Base-by-base conservation (phyloP, 2,888 invertebrate species). In the Maniola hyperantus region DNA sequence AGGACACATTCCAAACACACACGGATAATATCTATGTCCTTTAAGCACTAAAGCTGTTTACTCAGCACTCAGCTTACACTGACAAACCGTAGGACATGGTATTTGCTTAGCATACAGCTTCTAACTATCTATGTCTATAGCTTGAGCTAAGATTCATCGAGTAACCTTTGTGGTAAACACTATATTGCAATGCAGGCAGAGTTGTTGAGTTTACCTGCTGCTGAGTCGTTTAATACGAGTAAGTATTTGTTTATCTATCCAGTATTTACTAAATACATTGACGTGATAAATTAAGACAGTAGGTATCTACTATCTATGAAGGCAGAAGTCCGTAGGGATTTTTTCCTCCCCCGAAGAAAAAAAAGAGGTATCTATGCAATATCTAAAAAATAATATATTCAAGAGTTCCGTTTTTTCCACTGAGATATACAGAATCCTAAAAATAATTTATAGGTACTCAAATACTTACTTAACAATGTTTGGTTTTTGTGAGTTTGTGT, bases 101-200 rank as follows among this genome's bases (percentile, higher is more conserved):
- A 69, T 69, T 67, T 69, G 66, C 64, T 62, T 53, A 53, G 64
- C 63, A 62, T 57, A 69, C 67, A 67, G 57, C 66, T 66, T 64
- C 60, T 57, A 61, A 62, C 57, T 64, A 55, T 61, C 57, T 64
- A 55, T 61, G 58, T 61, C 51, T 53, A 53, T 15, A 50, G 11
- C 33, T 33, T 53, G 36, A 11, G 15, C 54, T 54, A 11, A 55
- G 55, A 54, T 36, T 54, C 36, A 53, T 33, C 33, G 53, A 53
- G 7, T 53, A 33, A 34, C 33, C 53, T 34, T 44, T 44, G n/a
- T 44, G 44, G 44, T n/a, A 44, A 44, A n/a, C 44, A 44, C n/a
- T 6, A 44, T 5, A 13, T n/a, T 44, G 44, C n/a, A n/a, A 5
- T n/a, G 6, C 44, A 42, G 4, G 2, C 42, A 44, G n/a, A 8